These are phyloP conservation scores for Spilogale gracilis DNA, from an alignment of 2,113 vertebrate species.

Conservation along the genomic window DNA sequence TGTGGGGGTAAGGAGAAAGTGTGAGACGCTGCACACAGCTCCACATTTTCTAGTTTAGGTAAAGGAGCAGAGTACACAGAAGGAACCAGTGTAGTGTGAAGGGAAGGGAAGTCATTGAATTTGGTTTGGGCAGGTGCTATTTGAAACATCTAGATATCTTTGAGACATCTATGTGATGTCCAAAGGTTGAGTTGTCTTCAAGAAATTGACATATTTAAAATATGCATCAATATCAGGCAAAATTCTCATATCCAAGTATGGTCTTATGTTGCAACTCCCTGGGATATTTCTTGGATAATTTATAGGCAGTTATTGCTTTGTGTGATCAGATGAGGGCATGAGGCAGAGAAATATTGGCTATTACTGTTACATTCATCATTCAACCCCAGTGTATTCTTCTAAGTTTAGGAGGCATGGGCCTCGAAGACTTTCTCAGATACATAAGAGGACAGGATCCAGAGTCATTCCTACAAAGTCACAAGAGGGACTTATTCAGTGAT, in stretches of 20 bases:
- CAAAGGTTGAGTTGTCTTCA: background rate
- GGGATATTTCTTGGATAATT: background rate
- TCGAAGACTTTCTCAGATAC: background rate
- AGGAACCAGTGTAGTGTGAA: background rate
- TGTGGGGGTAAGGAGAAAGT: background rate
- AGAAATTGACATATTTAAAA: background rate
- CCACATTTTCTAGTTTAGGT: background rate
- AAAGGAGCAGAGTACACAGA: background rate
- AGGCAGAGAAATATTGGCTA: background rate
- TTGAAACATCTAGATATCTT: background rate
- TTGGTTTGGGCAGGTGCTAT: background rate
- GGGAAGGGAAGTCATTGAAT: background rate
- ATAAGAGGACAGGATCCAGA: background rate
- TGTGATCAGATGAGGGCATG: background rate
- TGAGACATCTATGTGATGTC: slow-evolving; percentile 32
- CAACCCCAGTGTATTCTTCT: background rate
- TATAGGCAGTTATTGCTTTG: background rate
- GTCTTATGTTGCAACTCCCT: background rate
- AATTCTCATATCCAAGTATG: background rate
- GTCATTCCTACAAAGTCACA: background rate
- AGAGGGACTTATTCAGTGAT: background rate
- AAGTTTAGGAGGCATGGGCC: background rate
- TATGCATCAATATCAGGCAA: background rate
- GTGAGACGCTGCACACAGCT: background rate
- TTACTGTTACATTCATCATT: background rate